Evolutionary conservation across 2,797 vertebrate species (phyloP).

Genomic region (Amniataba percoides): DNA sequence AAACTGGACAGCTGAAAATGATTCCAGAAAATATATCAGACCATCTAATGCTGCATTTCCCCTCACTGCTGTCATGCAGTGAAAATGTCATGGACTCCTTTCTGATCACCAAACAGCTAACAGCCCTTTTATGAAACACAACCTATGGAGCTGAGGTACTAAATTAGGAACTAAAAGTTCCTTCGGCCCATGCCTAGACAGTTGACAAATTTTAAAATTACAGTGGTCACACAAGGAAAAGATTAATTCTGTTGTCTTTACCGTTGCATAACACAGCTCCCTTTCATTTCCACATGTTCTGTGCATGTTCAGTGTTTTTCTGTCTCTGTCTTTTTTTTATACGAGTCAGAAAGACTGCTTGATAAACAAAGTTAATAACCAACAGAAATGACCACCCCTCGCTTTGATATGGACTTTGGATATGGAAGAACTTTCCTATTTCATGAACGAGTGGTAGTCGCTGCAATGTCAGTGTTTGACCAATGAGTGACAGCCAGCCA

Average conservation of each 20-base stretch:
- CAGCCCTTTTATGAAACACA: not conserved
- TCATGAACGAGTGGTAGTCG: not conserved
- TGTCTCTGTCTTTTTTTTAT: not conserved
- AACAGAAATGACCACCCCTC: not conserved
- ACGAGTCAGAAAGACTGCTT: not conserved
- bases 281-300: not conserved
- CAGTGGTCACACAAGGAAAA: not conserved
- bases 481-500: too few relatives aligned
- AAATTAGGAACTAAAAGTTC: not conserved
- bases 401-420: too few relatives aligned
- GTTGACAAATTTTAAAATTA: not conserved
- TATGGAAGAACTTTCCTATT: not conserved
- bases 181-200: not conserved
- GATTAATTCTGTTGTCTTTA: conserved; percentile 4
- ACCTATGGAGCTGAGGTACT: not conserved
- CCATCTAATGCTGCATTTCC: not conserved
- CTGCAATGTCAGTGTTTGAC: not conserved
- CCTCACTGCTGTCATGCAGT: conserved; percentile 1
- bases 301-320: not conserved
- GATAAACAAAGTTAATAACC: not conserved
- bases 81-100: not conserved
- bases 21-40: conserved; percentile 8
- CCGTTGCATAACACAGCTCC: not conserved
- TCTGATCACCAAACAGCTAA: not conserved
- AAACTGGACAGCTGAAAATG: not conserved